Base-by-base conservation (phyloP, 2,888 invertebrate genomes). In the Rhagophthalmus giganteus region DNA sequence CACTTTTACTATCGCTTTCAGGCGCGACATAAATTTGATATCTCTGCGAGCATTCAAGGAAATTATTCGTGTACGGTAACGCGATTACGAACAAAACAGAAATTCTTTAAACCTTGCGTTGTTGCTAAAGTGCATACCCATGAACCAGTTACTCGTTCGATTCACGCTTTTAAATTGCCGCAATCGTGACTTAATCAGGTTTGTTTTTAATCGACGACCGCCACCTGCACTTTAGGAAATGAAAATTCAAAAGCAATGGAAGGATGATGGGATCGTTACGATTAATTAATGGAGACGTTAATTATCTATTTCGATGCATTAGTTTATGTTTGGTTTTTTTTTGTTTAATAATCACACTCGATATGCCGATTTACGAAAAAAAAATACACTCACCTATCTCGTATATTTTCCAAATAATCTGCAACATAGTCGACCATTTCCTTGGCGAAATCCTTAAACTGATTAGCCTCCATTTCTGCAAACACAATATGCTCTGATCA, bases 371-470 rank as follows among this genome's bases (percentile, higher is more conserved):
- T 6, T 24, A 6, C 5, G 5, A 7, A 8, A 28, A 39, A 10
- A 6, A 15, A 30, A 30, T 31, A 6, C 14, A 15, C 73, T 74
- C 75, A 90, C 91, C 91, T 88, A 73, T 94, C 94, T 71, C 94
- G 81, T 64, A 98, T 93, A 66, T 91, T 94, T 73, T 95, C 93
- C 74, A 95, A 79, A 76, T 98, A 98, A 68, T 93, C 86, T 5
- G 90, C 88, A 52, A 97, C 91, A 74, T 92, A 97, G 69, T 95
- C 94, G 26, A 93, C 85, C 91, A 96, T 95, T 69, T 91, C 90
- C 74, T 90, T 91, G 54, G 94, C 93, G 71, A 91, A 91, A 64
- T 89, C 87, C 72, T 86, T 88, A 73, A 92, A 92, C 64, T 87
- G 86, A 61, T 83, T 81, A 28, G 88, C 83, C 72, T 92, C 90